These are phyloP conservation scores for Pholis gunnellus DNA, from an alignment of 2,113 vertebrate species.

Conservation along the genomic window DNA sequence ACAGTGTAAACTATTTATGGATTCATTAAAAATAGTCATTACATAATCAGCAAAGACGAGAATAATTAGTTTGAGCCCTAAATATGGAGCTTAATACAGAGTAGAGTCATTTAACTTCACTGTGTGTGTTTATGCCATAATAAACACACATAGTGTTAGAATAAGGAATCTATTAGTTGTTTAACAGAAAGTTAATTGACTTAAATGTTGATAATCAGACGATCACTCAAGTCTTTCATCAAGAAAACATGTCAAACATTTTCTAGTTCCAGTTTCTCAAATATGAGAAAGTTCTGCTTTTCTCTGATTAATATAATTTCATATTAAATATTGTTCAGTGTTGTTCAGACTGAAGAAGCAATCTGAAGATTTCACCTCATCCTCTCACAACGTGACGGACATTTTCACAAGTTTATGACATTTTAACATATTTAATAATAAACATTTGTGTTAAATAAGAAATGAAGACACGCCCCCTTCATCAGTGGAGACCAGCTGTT, in stretches of 20 bases:
- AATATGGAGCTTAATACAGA: not conserved
- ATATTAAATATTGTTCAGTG: no score
- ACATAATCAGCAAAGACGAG: not conserved
- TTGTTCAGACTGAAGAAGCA: slow-evolving; percentile 24
- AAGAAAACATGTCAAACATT: no score
- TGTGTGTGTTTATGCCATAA: no score
- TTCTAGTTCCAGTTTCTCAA: no score
- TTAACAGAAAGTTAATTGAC: no score
- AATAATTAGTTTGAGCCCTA: not conserved
- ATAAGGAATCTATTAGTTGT: no score
- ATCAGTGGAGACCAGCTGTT: no score
- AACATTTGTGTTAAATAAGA: no score
- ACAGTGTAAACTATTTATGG: not conserved
- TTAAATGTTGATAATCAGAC: no score
- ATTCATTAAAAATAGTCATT: not conserved
- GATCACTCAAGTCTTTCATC: not conserved
- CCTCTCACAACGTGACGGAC: not conserved
- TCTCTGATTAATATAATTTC: no score
- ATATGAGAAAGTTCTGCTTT: fast-evolving
- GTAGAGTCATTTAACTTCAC: not conserved
- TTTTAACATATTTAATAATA: not conserved
- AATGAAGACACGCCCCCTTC: no score
- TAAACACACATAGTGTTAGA: no score
- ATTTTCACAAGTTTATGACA: not conserved
- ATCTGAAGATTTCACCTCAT: not conserved